These are phyloP conservation scores for Pipistrellus nathusii DNA, from an alignment of 2,797 vertebrate species.

Conservation along the genomic window DNA sequence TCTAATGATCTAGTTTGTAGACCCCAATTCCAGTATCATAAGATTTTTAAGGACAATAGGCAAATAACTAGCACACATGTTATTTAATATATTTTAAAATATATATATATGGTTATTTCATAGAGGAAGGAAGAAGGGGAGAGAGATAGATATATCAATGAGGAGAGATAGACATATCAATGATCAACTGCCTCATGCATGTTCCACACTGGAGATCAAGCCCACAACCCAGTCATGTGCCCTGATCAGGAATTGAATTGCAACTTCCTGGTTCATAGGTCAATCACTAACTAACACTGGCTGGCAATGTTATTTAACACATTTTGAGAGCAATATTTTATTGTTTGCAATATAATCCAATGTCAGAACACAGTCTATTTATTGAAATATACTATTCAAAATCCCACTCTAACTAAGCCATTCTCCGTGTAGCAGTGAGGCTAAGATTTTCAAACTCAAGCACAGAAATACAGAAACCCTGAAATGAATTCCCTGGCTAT, in stretches of 20 bases:
- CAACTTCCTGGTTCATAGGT: no score
- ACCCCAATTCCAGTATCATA: neutral
- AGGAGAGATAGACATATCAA: no score
- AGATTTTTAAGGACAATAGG: neutral
- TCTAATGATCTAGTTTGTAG: neutral
- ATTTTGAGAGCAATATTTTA: neutral
- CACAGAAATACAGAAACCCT: neutral
- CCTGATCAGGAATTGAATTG: no score
- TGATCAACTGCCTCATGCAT: no score
- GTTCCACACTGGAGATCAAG: no score
- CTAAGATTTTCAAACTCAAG: neutral
- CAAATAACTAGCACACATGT: neutral
- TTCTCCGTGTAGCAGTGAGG: neutral
- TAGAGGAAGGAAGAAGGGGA: no score
- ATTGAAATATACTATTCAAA: neutral
- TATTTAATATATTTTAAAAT: no score
- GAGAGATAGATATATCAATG: no score
- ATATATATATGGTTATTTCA: no score
- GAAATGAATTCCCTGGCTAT: neutral
- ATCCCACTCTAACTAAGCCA: neutral
- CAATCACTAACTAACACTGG: no score
- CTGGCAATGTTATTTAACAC: neutral
- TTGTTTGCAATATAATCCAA: neutral
- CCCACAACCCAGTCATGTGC: no score
- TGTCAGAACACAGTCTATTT: neutral